A percentile compares a stretch with the other conserved stretches of the same genome.
phyloP scores from a whole-genome alignment of 2,797 vertebrate species.

The Xenops minutus region DNA sequence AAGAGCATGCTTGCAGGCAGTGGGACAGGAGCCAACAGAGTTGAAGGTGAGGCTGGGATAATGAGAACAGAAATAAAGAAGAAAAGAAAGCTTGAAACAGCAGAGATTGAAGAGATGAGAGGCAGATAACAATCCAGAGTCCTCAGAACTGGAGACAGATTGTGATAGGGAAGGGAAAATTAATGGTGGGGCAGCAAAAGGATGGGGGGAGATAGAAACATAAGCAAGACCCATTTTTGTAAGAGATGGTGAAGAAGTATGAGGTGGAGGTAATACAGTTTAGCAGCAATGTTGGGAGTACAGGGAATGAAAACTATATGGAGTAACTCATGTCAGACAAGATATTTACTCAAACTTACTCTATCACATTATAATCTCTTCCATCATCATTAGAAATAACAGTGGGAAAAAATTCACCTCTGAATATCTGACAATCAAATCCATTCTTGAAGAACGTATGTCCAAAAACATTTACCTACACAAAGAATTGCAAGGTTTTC shows the following conservation, averaged over 20 bases:
- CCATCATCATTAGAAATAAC: neutral
- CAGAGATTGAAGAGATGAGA: neutral
- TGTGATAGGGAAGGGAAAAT: neutral
- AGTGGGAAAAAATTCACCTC: neutral
- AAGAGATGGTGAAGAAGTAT: neutral
- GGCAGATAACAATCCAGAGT: neutral
- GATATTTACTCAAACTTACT: neutral
- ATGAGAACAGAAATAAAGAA: slow-evolving; percentile 20
- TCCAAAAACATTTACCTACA: neutral
- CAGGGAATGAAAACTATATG: neutral
- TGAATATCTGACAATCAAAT: neutral
- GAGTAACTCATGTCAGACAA: neutral
- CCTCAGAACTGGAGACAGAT: neutral
- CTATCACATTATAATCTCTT: neutral
- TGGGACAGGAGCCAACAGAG: neutral
- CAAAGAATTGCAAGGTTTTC: neutral
- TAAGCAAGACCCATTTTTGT: neutral
- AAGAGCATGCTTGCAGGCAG: slow-evolving; percentile 6
- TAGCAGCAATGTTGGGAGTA: neutral
- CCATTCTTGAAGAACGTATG: neutral
- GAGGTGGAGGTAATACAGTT: neutral
- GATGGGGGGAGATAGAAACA: neutral
- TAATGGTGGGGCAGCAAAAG: neutral
- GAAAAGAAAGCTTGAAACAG: neutral
- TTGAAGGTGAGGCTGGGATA: slow-evolving; percentile 38